phyloP scores from a whole-genome alignment of 2,888 invertebrate genomes.

The Phengaris arion region DNA sequence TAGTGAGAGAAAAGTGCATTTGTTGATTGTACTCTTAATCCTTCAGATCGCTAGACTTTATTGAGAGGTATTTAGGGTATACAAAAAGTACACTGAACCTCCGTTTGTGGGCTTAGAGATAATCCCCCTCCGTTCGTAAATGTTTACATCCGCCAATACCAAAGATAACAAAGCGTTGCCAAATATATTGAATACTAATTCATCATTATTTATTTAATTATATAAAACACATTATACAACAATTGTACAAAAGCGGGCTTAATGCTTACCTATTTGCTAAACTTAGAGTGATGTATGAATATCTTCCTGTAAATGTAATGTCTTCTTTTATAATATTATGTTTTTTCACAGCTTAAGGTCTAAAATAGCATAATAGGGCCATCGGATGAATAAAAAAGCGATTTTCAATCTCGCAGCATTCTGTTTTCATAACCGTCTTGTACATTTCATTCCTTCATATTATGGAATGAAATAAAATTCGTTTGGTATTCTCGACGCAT shows the following conservation, averaged over 20 bases:
- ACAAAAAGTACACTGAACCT: background rate
- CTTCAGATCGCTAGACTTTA: background rate
- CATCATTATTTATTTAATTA: too few relatives aligned
- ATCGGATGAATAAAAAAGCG: constrained; percentile 9
- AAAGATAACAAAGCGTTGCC: background rate
- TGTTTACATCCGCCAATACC: constrained; percentile 13
- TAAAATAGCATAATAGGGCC: background rate
- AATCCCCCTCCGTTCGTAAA: constrained; percentile 17
- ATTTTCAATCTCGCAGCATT: constrained; percentile 11
- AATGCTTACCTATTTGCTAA: too few relatives aligned
- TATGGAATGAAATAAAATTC: constrained; percentile 34
- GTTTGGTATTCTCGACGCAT: constrained; percentile 37
- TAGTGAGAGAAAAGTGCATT: background rate
- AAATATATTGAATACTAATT: background rate
- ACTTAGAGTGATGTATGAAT: too few relatives aligned
- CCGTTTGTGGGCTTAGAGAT: constrained; percentile 11
- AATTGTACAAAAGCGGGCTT: too few relatives aligned
- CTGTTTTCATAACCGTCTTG: constrained; percentile 13
- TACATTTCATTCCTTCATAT: constrained; percentile 31
- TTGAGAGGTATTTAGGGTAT: constrained; percentile 13
- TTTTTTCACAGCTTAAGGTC: too few relatives aligned
- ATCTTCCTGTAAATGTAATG: too few relatives aligned
- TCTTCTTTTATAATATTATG: too few relatives aligned
- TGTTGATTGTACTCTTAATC: background rate
- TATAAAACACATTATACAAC: too few relatives aligned